Percentiles rank a stretch among this genome's conserved stretches.
These are phyloP conservation scores for Melanocharis versteri DNA, from an alignment of 2,113 vertebrate genomes.

Conservation along the genomic window DNA sequence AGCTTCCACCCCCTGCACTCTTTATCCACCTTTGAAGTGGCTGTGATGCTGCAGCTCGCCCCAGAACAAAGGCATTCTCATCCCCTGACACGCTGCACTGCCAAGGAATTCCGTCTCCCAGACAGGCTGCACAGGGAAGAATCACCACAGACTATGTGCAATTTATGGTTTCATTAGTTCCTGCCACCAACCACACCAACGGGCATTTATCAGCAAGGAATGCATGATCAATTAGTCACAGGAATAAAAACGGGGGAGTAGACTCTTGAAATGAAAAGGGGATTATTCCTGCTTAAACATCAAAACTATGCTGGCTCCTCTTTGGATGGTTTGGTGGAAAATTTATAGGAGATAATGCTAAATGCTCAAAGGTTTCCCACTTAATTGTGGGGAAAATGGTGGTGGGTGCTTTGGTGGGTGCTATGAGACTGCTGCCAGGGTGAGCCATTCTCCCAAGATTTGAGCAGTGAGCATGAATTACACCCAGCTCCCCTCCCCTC, in stretches of 20 bases:
- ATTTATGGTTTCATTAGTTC: slow-evolving; percentile 2
- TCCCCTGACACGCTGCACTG: background rate
- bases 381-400: background rate
- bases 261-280: background rate
- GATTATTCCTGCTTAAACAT: background rate
- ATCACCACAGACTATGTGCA: background rate
- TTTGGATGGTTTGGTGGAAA: background rate
- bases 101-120: background rate
- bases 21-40: background rate
- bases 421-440: background rate
- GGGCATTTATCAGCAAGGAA: background rate
- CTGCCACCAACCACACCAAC: background rate
- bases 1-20: background rate
- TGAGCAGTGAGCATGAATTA: background rate
- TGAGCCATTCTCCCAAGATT: background rate
- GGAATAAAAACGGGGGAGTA: background rate
- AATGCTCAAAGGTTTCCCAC: background rate
- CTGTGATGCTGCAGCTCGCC: background rate
- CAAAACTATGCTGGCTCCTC: background rate
- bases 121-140: background rate
- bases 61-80: slow-evolving; percentile 19
- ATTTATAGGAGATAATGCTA: background rate
- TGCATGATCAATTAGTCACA: background rate
- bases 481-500: background rate
- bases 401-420: background rate